These are phyloP conservation scores for Rhabdornis inornatus DNA, from an alignment of 2,113 vertebrate species.

Conservation along the genomic window DNA sequence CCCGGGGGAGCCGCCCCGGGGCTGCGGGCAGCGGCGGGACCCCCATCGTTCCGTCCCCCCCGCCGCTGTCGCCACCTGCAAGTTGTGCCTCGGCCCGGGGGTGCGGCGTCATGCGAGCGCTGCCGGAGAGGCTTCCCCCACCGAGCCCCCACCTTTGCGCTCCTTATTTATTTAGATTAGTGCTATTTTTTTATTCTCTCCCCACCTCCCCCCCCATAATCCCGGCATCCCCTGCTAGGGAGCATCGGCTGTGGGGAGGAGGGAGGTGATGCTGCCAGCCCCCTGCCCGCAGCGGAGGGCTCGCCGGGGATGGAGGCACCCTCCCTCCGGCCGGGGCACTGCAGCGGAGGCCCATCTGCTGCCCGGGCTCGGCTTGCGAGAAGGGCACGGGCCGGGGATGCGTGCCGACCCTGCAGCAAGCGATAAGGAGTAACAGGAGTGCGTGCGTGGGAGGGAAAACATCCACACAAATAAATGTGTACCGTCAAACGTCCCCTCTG, in stretches of 20 bases:
- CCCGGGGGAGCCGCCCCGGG: background rate
- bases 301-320: background rate
- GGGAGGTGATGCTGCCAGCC: background rate
- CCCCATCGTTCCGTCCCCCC: no score
- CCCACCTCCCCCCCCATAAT: background rate
- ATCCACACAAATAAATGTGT: slow-evolving; percentile 12
- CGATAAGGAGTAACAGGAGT: slow-evolving; percentile 44
- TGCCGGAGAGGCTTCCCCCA: background rate
- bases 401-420: slow-evolving; percentile 62
- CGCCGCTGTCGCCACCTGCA: background rate
- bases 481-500: background rate
- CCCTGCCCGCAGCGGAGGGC: background rate
- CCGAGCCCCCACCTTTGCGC: background rate
- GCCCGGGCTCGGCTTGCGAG: background rate
- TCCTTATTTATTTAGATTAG: slow-evolving; percentile 3
- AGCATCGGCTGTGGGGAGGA: background rate
- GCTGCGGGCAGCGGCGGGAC: background rate
- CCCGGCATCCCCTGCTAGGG: slow-evolving; percentile 34
- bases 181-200: background rate
- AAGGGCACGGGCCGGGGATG: slow-evolving; percentile 20
- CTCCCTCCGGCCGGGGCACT: background rate
- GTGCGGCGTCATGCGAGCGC: background rate
- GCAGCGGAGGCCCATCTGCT: slow-evolving; percentile 44
- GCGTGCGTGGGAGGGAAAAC: background rate
- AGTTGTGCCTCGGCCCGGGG: background rate